Evolutionary conservation across 2,797 vertebrate genomes (phyloP), one percentile per base, ranked within the genome.

Genomic region (Cynodonichthys magdalenae): DNA sequence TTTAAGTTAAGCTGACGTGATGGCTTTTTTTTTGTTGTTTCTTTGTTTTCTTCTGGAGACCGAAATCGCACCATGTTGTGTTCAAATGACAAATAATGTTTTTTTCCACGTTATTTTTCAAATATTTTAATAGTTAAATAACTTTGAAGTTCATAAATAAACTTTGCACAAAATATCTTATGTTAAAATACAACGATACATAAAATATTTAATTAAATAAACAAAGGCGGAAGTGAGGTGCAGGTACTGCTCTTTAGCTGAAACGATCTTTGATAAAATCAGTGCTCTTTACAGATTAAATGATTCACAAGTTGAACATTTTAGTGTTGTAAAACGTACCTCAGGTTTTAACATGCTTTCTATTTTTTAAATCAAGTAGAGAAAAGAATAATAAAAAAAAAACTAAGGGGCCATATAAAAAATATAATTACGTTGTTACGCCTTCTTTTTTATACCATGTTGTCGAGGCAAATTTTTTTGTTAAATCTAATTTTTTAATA

Each of bases 201-300:
- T 17, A 15, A 15, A 11, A 1, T 1, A 4, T 52, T 31, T 0
- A 5, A 4, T 5, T 36, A 1, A 6, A 17, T 11, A 34, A 36
- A 19, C 48, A 53, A 60, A 54, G 34, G 24, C 34, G 57, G 15
- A 67, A n/a, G 45, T 54, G 45, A 31, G 6, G 3, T 31, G 14
- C 24, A 31, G 18, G 3, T 27, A 15, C 0, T 31, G 15, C n/a
- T 54, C 24, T 49, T 52, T n/a, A 20, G 10, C 19, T 1, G 4
- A 11, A 14, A 12, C 45, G 8, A 6, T 53, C 59, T 55, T 52
- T 45, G 19, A 17, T 24, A n/a, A 27, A 41, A 47, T 31, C 11
- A 15, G 53, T 36, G 36, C 1, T 14, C 50, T 31, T n/a, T 1
- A 3, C 12, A 39, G 2, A 39, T 4, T 14, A 10, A 46, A 46